Evolutionary conservation across 2,797 vertebrate species (phyloP).

Genomic region (Bufotes viridis): DNA sequence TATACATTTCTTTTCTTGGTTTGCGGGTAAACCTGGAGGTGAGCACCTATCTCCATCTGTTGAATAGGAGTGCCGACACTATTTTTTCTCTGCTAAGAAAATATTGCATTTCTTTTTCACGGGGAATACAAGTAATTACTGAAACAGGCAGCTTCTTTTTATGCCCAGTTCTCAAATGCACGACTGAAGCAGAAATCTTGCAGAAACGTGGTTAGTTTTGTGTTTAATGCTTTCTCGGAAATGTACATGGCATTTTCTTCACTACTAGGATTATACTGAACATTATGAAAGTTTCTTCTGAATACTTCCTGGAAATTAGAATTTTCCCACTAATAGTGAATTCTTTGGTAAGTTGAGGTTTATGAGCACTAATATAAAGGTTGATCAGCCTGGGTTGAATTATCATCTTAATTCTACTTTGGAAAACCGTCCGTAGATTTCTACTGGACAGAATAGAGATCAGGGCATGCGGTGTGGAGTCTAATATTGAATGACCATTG

Average conservation of each 20-base stretch:
- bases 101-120: too few species aligned
- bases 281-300: neutral
- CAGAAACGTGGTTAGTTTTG: neutral
- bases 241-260: neutral
- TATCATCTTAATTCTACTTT: neutral
- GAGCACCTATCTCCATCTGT: too few species aligned
- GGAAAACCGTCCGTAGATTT: neutral
- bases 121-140: neutral
- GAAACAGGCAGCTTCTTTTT: neutral
- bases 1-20: too few species aligned
- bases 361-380: neutral
- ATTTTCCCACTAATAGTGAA: neutral
- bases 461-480: neutral
- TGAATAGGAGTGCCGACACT: too few species aligned
- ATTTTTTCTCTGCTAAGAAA: too few species aligned
- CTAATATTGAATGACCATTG: neutral
- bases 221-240: too few species aligned
- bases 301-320: neutral
- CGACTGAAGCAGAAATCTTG: neutral
- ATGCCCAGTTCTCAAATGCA: neutral
- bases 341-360: too few species aligned
- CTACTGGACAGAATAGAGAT: neutral
- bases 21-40: too few species aligned
- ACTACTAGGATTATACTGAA: neutral
- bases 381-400: neutral